phyloP scores from a whole-genome alignment of 2,797 vertebrate genomes.

The Danio jaintianensis region DNA sequence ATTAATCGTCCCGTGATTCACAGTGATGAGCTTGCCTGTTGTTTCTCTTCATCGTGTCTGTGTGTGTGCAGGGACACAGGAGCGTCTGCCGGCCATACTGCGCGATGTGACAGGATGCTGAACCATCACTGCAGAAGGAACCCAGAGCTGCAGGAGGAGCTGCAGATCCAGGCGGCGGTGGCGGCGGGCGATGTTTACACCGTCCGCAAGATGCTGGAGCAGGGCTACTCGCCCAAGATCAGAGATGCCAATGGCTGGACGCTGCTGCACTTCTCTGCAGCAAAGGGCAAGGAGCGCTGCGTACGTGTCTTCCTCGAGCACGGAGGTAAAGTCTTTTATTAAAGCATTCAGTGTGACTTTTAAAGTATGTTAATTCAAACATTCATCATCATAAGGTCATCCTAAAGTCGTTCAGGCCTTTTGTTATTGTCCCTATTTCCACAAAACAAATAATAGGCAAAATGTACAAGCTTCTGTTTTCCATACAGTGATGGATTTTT shows the following conservation, averaged over 20 bases:
- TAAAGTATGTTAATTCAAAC: background rate
- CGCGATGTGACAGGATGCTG: constrained; percentile 94
- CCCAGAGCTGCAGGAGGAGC: constrained; percentile 96
- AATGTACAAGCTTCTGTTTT: background rate
- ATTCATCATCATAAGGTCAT: too few relatives aligned
- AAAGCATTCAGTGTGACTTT: too few relatives aligned
- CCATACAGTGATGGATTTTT: background rate
- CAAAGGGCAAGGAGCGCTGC: constrained; percentile 96
- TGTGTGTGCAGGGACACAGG: constrained; percentile 59
- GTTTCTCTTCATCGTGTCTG: background rate
- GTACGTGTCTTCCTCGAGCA: constrained; percentile 97
- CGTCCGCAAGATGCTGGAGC: constrained; percentile 96
- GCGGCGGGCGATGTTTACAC: constrained; percentile 96
- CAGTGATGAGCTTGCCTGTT: background rate
- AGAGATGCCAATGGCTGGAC: constrained; percentile 98
- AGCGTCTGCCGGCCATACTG: constrained; percentile 81
- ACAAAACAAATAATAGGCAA: background rate
- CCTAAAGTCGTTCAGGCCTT: background rate
- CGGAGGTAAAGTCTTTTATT: constrained; percentile 82
- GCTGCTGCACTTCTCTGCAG: constrained; percentile 96
- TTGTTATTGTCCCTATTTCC: background rate
- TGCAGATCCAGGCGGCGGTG: constrained; percentile 98
- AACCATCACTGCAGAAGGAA: constrained; percentile 98
- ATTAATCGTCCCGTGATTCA: background rate
- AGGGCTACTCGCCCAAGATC: constrained; percentile 95